Conservation (phyloP, 2,888 invertebrate species). For the Polydesmus complanatus region DNA sequence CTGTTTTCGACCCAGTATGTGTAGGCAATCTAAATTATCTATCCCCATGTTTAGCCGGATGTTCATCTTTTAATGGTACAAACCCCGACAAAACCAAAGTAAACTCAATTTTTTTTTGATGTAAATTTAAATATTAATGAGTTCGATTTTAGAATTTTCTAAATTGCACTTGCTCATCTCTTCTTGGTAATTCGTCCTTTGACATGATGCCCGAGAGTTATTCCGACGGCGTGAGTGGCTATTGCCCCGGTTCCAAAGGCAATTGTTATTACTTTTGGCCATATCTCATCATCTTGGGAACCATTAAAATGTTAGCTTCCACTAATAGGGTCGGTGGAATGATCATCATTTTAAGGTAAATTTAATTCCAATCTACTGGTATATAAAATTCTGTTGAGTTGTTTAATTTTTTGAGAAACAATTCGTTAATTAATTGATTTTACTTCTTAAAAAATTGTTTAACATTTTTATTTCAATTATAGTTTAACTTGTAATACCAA, state of each 20-base stretch:
- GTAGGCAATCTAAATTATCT: neutral
- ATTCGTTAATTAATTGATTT: no score
- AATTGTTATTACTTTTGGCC: constrained; percentile 35
- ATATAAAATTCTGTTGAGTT: no score
- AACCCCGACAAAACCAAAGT: neutral
- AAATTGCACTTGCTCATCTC: constrained; percentile 4
- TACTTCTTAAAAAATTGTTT: neutral
- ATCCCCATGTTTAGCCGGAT: constrained; percentile 13
- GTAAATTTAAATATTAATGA: neutral
- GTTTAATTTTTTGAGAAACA: no score
- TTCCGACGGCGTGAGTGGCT: constrained; percentile 30
- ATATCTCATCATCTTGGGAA: constrained; percentile 26
- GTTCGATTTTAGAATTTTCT: neutral
- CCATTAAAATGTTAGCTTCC: constrained; percentile 46
- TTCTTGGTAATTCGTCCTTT: neutral
- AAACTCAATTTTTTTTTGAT: neutral
- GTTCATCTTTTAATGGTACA: neutral
- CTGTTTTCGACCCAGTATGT: constrained; percentile 5
- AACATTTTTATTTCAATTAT: neutral
- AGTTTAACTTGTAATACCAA: no score
- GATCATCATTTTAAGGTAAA: constrained; percentile 36
- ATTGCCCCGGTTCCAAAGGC: constrained; percentile 38
- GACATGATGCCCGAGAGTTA: neutral
- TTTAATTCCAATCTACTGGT: no score
- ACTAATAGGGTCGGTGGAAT: constrained; percentile 52